Percentiles rank a stretch among this genome's conserved stretches.
Conservation (phyloP, 2,113 vertebrate genomes). For the Verasper variegatus region DNA sequence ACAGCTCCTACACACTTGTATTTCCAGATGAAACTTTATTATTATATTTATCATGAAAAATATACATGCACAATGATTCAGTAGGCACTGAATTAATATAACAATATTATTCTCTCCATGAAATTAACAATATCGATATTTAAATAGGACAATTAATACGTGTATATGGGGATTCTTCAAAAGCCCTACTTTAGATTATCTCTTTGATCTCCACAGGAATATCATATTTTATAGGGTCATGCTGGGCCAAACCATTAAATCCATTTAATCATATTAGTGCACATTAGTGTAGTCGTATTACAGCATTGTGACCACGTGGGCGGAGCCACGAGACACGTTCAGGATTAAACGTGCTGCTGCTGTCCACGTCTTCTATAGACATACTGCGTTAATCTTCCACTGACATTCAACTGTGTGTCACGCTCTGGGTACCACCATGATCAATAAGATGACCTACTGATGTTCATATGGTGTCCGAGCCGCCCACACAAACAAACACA, state of each 20-base stretch:
- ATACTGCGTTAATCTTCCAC: constrained; percentile 28
- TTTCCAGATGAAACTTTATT: neutral
- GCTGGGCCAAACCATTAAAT: constrained; percentile 7
- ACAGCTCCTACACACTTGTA: neutral
- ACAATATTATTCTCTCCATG: too few species aligned
- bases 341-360: neutral
- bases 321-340: neutral
- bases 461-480: constrained; percentile 11
- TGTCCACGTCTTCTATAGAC: constrained; percentile 13
- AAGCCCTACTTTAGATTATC: neutral
- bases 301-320: neutral
- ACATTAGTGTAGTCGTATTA: neutral
- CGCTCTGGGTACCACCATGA: constrained; percentile 19
- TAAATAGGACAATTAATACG: too few species aligned
- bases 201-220: neutral
- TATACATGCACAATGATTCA: too few species aligned
- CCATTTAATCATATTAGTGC: neutral
- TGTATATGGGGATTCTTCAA: too few species aligned
- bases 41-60: neutral
- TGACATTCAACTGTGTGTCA: constrained; percentile 55
- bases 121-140: too few species aligned
- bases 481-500: constrained; percentile 3
- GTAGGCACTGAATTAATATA: too few species aligned
- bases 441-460: constrained; percentile 57
- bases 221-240: constrained; percentile 4